Evolutionary conservation across 1,140 invertebrate species (phyloP), one percentile per base, ranked within the genome.

Genomic region (Sycobia sp.): DNA sequence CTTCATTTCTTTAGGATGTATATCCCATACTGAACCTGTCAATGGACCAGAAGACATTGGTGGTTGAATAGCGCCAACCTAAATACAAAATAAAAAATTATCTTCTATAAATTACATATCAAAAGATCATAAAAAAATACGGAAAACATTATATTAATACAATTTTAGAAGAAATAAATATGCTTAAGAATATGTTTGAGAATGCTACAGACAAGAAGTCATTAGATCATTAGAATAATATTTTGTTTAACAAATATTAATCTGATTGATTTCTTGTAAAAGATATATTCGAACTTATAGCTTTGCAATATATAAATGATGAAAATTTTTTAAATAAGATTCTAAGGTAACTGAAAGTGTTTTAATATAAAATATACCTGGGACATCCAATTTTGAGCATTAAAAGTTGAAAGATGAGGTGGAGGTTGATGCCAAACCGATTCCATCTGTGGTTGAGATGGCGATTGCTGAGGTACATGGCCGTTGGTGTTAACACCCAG

Each of bases 1-100:
- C 75, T 84, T 84, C 69, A 84, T 83, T 65, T 81, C 80, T 62
- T 79, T 80, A 64, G 72, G 63, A 56, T 80, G 77, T 55, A 80
- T 62, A 50, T 79, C 76, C 78, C 80, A 81, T 1, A 80, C 36
- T 32, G 77, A 76, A n/a, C 76, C 73, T 13, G 80, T 71, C 56
- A 80, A 73, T 60, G 78, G 76, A 23, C 77, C 77, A 47, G 78
- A 75, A 29, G 79, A 75, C 58, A 78, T 73, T n/a, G 75, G 65
- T 11, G 79, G 73, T 38, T 59, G 62, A 58, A 79, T 74, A 8
- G 73, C 69, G 23, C 76, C 75, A 32, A 81, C 75, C 80, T 80
- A 43, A 11, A 60, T 38, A 41, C 29, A 58, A 39, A 7, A 43
- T 23, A 46, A 22, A 25, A 32, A 32, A n/a, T n/a, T n/a, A n/a